phyloP scores from a whole-genome alignment of 2,113 vertebrate genomes.

The Eupsittula cactorum region DNA sequence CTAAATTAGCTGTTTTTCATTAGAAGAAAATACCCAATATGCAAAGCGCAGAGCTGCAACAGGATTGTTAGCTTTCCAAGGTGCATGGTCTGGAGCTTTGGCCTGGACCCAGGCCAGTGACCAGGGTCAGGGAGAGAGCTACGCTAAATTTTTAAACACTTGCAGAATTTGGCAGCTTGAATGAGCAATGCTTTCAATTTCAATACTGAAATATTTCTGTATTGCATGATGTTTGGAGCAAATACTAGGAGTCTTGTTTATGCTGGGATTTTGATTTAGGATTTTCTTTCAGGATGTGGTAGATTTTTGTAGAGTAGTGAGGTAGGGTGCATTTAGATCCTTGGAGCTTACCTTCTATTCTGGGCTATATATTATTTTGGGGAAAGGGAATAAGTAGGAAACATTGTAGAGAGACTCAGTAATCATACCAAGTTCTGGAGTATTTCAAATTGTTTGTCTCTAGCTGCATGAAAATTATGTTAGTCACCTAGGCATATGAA shows the following conservation, averaged over 20 bases:
- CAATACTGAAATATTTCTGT: not conserved
- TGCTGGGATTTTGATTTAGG: not conserved
- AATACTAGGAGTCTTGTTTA: not conserved
- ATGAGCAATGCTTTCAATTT: not conserved
- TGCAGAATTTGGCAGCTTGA: not conserved
- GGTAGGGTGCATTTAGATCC: not conserved
- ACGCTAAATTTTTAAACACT: not conserved
- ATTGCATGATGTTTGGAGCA: not conserved
- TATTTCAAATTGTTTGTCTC: not conserved
- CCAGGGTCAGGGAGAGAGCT: not conserved
- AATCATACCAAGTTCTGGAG: not conserved
- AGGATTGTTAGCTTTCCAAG: slow-evolving; percentile 3
- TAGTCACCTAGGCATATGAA: not conserved
- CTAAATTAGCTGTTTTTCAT: not conserved
- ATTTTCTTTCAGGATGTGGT: not conserved
- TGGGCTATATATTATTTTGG: not conserved
- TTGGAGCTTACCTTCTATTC: not conserved
- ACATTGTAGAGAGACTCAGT: not conserved
- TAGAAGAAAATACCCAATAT: not conserved
- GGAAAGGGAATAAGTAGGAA: not conserved
- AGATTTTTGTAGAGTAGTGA: not conserved
- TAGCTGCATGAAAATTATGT: not conserved
- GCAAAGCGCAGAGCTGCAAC: not conserved
- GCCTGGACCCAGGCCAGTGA: not conserved
- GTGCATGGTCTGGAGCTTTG: not conserved